Percentiles rank a stretch among this genome's conserved stretches.
phyloP scores from a whole-genome alignment of 2,888 invertebrate species.

The Lasioglossum villosulum region DNA sequence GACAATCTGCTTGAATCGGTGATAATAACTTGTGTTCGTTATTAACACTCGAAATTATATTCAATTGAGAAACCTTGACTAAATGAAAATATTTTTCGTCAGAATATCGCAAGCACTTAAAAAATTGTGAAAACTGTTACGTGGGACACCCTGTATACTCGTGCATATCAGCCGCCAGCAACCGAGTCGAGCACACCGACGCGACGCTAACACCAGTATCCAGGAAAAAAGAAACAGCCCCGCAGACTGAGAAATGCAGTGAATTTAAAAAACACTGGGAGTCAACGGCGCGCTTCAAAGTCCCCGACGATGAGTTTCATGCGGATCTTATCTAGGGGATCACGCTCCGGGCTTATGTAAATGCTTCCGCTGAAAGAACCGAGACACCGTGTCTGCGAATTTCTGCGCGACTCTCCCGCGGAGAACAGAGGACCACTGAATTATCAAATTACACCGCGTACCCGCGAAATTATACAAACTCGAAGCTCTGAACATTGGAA shows the following conservation, averaged over 20 bases:
- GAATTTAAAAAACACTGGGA: constrained; percentile 51
- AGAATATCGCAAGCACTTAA: too few species aligned
- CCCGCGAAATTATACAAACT: too few species aligned
- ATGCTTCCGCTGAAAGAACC: constrained; percentile 4
- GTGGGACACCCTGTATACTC: too few species aligned
- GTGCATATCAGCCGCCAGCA: not conserved
- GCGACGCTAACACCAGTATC: not conserved
- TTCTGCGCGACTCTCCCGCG: not conserved
- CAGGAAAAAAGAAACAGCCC: constrained; percentile 14
- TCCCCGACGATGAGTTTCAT: constrained; percentile 32
- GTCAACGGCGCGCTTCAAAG: constrained; percentile 55
- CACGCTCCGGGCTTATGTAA: constrained; percentile 21
- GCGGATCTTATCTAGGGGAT: constrained; percentile 16
- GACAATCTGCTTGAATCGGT: too few species aligned
- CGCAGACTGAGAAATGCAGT: constrained; percentile 51
- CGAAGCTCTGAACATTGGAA: too few species aligned
- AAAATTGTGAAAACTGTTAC: too few species aligned
- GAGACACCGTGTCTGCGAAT: not conserved
- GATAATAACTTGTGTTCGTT: too few species aligned
- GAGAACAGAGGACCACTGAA: not conserved
- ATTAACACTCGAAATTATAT: too few species aligned
- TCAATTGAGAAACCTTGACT: too few species aligned
- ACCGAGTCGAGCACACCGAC: not conserved
- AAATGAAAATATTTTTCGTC: too few species aligned
- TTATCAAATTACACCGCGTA: constrained; percentile 1